Base-by-base conservation (phyloP, 1,140 invertebrate genomes). In the Mycetomoellerius zeteki region DNA sequence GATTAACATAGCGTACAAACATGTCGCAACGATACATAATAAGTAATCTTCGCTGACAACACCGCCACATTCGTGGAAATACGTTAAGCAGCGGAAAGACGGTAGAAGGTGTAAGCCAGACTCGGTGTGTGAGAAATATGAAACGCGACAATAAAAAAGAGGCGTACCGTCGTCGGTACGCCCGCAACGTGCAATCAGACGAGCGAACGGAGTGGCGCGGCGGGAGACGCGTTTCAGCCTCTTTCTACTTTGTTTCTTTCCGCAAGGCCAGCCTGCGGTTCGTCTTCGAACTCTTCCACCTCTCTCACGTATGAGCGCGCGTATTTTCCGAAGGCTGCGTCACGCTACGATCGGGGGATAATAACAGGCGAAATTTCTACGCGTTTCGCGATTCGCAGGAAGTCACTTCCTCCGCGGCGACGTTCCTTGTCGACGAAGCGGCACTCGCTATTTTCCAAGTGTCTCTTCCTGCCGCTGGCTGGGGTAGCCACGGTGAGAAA, bases 351-450 rank as follows among this genome's bases (percentile, higher is more conserved):
- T 87, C 89, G 77, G 52, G 84, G 89, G 88, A 84, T 90, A 90
- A 90, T 87, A 88, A 90, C 87, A 90, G 76, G 86, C 81, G 81
- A 90, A 90, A 90, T 76, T 89, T 90, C 76, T 90, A 47, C 50
- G 30, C 43, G 58, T 19, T 60, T 82, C 71, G 72, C 81, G 89
- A 90, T 88, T 88, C 76, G 88, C 89, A 90, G 89, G 89, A 90
- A 90, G 89, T 86, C 65, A 73, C 89, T 90, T 90, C 89, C 89
- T 82, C 56, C 65, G 80, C 71, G 71, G 80, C 62, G 80, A 75
- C 76, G 86, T 87, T 60, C 47, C 76, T 80, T 21, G 27, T 12
- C 73, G 75, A 6, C 88, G 89, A 75, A 89, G 73, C 89, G 86
- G 80, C 81, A 60, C 58, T 33, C 64, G 78, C 88, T 82, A 65